Evolutionary conservation across 2,113 vertebrate genomes (phyloP).

Genomic region (Apteryx owenii): DNA sequence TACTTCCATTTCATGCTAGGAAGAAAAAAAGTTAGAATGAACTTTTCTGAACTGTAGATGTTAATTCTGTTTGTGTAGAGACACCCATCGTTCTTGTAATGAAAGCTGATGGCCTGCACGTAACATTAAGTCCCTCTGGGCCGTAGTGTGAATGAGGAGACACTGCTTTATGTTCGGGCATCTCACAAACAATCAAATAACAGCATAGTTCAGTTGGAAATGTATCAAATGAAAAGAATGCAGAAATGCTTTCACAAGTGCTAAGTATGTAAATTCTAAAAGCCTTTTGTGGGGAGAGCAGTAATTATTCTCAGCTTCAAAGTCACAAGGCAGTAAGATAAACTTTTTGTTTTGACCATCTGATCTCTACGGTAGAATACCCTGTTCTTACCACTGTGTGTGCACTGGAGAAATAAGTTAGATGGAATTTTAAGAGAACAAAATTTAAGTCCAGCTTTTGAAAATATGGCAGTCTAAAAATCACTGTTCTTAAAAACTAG

Average conservation of each 20-base stretch:
- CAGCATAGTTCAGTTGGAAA: accelerated
- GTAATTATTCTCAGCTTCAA: accelerated
- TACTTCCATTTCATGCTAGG: background rate
- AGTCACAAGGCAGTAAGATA: background rate
- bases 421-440: background rate
- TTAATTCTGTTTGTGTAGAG: background rate
- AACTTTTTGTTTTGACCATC: background rate
- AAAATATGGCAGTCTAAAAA: accelerated
- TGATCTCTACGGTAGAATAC: background rate
- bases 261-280: background rate
- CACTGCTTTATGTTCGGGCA: background rate
- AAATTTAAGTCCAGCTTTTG: background rate
- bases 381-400: background rate
- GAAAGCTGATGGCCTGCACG: background rate
- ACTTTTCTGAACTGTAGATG: background rate
- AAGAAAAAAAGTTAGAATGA: background rate
- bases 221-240: background rate
- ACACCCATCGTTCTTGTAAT: background rate
- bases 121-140: background rate
- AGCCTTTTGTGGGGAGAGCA: background rate
- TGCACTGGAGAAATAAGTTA: background rate
- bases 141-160: background rate
- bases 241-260: background rate
- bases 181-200: background rate
- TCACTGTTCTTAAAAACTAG: background rate